A percentile compares a stretch with the other conserved stretches of the same genome.
phyloP scores from a whole-genome alignment of 2,888 invertebrate species.

The Steinernema hermaphroditum region DNA sequence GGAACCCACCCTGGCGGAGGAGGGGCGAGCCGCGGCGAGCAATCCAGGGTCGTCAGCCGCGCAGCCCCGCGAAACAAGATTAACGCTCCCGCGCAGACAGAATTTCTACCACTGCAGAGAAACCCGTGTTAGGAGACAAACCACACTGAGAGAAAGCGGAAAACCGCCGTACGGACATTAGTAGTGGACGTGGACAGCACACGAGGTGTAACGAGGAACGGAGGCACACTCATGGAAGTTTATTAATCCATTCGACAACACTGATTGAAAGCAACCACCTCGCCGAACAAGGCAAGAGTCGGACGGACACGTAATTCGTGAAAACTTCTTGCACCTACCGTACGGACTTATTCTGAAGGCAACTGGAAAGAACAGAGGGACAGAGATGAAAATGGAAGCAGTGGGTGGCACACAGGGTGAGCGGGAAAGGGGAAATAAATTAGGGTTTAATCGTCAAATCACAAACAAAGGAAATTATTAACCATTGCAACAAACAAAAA shows the following conservation, averaged over 20 bases:
- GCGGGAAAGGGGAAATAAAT: slow-evolving; percentile 18
- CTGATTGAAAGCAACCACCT: not conserved
- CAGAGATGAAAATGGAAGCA: not conserved
- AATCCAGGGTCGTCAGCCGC: too few relatives aligned
- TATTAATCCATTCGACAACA: slow-evolving; percentile 16
- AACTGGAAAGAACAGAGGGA: slow-evolving; percentile 19
- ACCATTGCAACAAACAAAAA: slow-evolving; percentile 5
- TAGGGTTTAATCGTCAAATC: slow-evolving; percentile 6
- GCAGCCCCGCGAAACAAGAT: not conserved
- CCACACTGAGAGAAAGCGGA: not conserved
- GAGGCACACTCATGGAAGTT: not conserved
- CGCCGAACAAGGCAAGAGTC: slow-evolving; percentile 15
- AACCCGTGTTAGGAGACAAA: slow-evolving; percentile 16
- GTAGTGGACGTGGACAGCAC: too few relatives aligned
- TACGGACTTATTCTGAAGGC: slow-evolving; percentile 13
- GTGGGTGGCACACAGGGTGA: not conserved
- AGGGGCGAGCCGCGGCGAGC: too few relatives aligned
- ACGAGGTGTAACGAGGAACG: not conserved
- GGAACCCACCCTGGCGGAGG: not conserved
- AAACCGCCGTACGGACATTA: not conserved
- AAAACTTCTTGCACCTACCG: not conserved
- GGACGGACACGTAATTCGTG: slow-evolving; percentile 25
- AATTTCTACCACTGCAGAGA: too few relatives aligned
- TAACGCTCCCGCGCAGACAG: slow-evolving; percentile 16
- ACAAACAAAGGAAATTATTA: slow-evolving; percentile 6